Percentiles rank a stretch among this genome's conserved stretches.
Evolutionary conservation across 2,888 invertebrate genomes (phyloP).

Genomic region (Apotomis turbidana): DNA sequence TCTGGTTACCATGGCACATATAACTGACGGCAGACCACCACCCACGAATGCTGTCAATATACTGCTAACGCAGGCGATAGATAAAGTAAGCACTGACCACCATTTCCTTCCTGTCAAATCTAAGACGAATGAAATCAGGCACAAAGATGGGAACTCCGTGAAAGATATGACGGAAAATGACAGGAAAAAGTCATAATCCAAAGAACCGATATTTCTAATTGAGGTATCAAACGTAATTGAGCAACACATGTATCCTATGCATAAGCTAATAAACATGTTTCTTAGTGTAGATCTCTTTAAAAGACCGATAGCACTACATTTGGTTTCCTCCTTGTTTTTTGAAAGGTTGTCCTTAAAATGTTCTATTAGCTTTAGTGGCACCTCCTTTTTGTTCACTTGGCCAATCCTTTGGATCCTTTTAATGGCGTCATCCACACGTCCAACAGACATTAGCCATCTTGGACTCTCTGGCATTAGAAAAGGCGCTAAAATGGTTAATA

Average conservation of each 20-base stretch:
- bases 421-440: constrained; percentile 62
- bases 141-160: constrained; percentile 67
- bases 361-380: constrained; percentile 57
- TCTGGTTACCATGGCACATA: constrained; percentile 65
- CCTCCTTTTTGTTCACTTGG: constrained; percentile 59
- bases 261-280: constrained; percentile 59
- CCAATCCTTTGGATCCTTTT: constrained; percentile 58
- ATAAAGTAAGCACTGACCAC: constrained; percentile 52
- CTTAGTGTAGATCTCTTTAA: constrained; percentile 58
- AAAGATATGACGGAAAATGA: constrained; percentile 68
- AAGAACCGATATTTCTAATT: constrained; percentile 61
- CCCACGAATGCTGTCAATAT: constrained; percentile 58
- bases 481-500: constrained; percentile 58
- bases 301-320: constrained; percentile 54
- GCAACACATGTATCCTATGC: constrained; percentile 60
- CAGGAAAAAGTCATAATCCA: constrained; percentile 67
- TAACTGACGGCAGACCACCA: constrained; percentile 60
- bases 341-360: constrained; percentile 54
- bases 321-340: constrained; percentile 47
- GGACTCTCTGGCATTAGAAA: constrained; percentile 70
- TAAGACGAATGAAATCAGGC: constrained; percentile 62
- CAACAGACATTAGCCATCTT: constrained; percentile 67
- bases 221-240: constrained; percentile 64
- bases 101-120: constrained; percentile 66
- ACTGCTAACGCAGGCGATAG: constrained; percentile 57